Percentiles rank a stretch among this genome's conserved stretches.
Evolutionary conservation across 2,797 vertebrate genomes (phyloP).

Genomic region (Choloepus didactylus): DNA sequence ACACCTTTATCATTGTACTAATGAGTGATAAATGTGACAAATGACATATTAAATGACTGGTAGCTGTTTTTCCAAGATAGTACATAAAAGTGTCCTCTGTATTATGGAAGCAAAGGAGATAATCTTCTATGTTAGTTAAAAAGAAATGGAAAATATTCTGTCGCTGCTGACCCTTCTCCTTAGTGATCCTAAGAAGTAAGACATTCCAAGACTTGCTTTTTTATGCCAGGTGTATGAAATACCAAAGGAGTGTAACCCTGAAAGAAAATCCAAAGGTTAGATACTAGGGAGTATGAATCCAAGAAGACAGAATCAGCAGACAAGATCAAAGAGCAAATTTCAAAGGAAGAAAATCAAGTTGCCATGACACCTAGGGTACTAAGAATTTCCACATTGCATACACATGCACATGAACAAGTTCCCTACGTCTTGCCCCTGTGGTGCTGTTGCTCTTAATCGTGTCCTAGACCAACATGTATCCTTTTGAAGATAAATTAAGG

Average conservation of each 20-base stretch:
- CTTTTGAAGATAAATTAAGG: constrained; percentile 10
- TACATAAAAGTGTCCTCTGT: background rate
- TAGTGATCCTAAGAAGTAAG: background rate
- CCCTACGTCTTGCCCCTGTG: background rate
- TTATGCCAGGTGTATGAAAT: background rate
- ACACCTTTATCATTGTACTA: background rate
- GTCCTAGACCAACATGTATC: background rate
- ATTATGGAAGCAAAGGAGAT: background rate
- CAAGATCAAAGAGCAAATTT: background rate
- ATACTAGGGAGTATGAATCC: background rate
- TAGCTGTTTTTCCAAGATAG: background rate
- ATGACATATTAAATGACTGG: background rate
- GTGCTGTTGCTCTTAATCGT: background rate
- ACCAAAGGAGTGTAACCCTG: background rate
- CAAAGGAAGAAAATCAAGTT: background rate
- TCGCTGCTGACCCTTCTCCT: background rate
- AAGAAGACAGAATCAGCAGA: background rate
- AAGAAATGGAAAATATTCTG: background rate
- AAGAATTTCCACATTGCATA: background rate
- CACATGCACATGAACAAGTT: no score
- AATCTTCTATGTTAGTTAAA: background rate
- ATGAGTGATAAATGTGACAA: background rate
- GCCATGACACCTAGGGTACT: background rate
- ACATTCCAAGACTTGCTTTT: background rate
- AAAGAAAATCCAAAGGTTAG: background rate